Conservation (phyloP, 2,797 vertebrate species). For the Aselliscus stoliczkanus region DNA sequence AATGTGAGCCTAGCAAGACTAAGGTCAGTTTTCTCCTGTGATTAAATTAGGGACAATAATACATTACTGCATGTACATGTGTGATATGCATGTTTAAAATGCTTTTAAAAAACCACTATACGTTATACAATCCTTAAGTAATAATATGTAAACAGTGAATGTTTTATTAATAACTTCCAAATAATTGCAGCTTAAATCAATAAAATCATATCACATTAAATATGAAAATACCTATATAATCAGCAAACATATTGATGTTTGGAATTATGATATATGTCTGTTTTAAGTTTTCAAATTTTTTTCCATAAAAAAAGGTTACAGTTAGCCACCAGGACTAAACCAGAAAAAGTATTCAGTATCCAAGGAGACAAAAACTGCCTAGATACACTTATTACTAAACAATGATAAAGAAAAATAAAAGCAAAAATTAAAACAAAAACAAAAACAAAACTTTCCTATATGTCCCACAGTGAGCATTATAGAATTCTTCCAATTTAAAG, state of each 20-base stretch:
- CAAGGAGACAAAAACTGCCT: slow-evolving; percentile 4
- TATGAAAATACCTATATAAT: slow-evolving; percentile 41
- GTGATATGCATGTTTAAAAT: background rate
- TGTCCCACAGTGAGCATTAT: background rate
- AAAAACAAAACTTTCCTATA: background rate
- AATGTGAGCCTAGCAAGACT: background rate
- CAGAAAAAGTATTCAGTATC: slow-evolving; percentile 29
- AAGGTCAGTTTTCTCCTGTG: background rate
- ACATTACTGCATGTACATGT: background rate
- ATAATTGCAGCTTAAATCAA: background rate
- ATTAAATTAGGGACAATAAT: background rate
- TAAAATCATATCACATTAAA: background rate
- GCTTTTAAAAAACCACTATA: background rate
- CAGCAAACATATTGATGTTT: slow-evolving; percentile 34
- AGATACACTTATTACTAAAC: background rate
- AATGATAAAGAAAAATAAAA: slow-evolving; percentile 45
- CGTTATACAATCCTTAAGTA: background rate
- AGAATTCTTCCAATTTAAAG: slow-evolving; percentile 14
- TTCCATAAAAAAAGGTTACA: slow-evolving; percentile 29
- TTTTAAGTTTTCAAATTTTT: slow-evolving; percentile 43
- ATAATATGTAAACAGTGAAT: background rate
- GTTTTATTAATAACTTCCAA: background rate
- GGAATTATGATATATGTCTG: background rate
- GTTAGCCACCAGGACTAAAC: background rate
- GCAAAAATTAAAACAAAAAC: background rate